Evolutionary conservation across 1,140 invertebrate genomes (phyloP).

Genomic region (Euura lappo): DNA sequence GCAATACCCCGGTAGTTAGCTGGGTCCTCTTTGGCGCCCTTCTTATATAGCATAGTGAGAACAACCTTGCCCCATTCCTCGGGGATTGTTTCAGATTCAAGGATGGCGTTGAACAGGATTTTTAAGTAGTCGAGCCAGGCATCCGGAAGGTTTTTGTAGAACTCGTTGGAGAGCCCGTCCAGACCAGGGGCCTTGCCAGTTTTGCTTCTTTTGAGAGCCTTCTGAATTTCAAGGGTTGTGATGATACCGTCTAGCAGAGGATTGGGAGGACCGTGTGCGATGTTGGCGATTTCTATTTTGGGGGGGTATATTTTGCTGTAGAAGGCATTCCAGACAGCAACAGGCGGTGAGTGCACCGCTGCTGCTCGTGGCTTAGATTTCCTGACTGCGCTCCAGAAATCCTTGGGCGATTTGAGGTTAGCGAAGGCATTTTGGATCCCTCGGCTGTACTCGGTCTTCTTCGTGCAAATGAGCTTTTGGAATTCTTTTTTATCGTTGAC

Average conservation of each 20-base stretch:
- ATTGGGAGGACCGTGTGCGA: not conserved
- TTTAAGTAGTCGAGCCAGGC: constrained; percentile 13
- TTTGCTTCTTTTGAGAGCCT: not conserved
- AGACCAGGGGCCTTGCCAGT: constrained; percentile 15
- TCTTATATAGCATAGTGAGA: constrained; percentile 25
- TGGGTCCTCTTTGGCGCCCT: constrained; percentile 23
- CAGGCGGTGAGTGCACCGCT: not conserved
- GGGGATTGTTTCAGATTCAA: constrained; percentile 17
- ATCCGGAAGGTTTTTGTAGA: constrained; percentile 14
- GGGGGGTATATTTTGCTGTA: not conserved
- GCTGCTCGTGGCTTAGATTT: not conserved
- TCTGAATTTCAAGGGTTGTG: not conserved
- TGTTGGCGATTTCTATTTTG: not conserved
- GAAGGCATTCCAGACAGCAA: not conserved
- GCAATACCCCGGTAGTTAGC: constrained; percentile 25
- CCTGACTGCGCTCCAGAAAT: not conserved
- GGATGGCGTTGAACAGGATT: constrained; percentile 14
- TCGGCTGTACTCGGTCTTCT: too few relatives aligned
- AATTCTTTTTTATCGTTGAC: too few relatives aligned
- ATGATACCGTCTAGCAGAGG: not conserved
- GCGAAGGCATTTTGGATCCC: not conserved
- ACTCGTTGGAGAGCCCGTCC: constrained; percentile 15
- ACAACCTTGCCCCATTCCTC: constrained; percentile 13
- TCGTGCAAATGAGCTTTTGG: too few relatives aligned
- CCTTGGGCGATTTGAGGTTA: not conserved